phyloP scores from a whole-genome alignment of 2,113 vertebrate species.

The Nymphicus hollandicus region DNA sequence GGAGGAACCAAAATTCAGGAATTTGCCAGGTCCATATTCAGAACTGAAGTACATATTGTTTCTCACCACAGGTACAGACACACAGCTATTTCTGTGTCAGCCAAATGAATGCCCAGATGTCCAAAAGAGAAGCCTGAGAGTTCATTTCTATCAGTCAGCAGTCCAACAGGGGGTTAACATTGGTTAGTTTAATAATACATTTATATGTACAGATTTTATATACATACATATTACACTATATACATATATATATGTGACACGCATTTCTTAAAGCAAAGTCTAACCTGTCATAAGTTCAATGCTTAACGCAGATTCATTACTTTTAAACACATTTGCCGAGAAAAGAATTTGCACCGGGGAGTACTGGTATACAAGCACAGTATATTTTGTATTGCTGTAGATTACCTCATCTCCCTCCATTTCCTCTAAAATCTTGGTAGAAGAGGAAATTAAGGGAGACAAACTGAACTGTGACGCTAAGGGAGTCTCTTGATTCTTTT shows the following conservation, averaged over 20 bases:
- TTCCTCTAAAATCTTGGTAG: conserved; percentile 50
- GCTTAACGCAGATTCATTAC: neutral
- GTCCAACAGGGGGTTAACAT: neutral
- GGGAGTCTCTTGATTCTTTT: conserved; percentile 69
- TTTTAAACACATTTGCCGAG: conserved; percentile 34
- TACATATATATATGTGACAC: neutral
- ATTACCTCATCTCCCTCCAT: conserved; percentile 50
- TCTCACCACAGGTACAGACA: neutral
- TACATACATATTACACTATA: neutral
- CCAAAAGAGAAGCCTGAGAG: neutral
- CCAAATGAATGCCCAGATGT: neutral
- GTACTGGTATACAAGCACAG: neutral
- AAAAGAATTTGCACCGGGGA: conserved; percentile 11
- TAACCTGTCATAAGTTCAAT: neutral
- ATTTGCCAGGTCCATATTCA: neutral
- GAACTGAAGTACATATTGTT: neutral
- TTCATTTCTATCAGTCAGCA: neutral
- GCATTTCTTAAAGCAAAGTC: neutral
- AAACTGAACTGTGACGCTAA: conserved; percentile 61
- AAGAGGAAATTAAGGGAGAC: conserved; percentile 71
- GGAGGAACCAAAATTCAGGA: neutral
- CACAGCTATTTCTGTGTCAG: neutral
- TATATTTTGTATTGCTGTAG: conserved; percentile 47
- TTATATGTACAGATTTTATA: neutral
- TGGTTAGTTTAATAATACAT: neutral